Evolutionary conservation across 2,113 vertebrate species (phyloP).

Genomic region (Echinops telfairi): DNA sequence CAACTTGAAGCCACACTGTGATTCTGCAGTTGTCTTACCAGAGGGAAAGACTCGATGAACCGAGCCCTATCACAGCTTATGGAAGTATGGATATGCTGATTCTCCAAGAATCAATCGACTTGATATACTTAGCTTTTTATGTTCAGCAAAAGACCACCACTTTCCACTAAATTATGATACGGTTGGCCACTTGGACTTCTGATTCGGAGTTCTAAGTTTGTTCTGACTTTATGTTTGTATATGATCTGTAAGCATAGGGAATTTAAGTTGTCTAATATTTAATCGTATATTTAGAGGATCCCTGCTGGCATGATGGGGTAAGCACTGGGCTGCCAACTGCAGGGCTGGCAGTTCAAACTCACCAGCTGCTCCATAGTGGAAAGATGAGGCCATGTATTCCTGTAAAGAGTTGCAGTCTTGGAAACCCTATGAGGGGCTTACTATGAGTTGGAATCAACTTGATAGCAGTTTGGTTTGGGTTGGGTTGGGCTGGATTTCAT

Average conservation of each 20-base stretch:
- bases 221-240: neutral
- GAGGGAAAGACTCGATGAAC: neutral
- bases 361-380: no score
- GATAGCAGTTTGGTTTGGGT: no score
- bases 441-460: no score
- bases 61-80: accelerated
- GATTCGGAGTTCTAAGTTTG: neutral
- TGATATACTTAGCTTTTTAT: neutral
- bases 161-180: conserved; percentile 7
- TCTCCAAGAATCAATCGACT: accelerated
- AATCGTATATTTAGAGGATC: no score
- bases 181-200: neutral
- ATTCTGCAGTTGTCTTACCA: no score
- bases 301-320: no score
- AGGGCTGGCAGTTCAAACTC: no score
- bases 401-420: no score
- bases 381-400: no score
- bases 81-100: accelerated
- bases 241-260: neutral
- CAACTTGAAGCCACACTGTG: neutral
- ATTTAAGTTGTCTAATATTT: neutral
- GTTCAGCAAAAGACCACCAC: neutral
- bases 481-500: neutral
- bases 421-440: no score
- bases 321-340: no score